phyloP scores from a whole-genome alignment of 2,797 vertebrate species.

The Vultur gryphus region DNA sequence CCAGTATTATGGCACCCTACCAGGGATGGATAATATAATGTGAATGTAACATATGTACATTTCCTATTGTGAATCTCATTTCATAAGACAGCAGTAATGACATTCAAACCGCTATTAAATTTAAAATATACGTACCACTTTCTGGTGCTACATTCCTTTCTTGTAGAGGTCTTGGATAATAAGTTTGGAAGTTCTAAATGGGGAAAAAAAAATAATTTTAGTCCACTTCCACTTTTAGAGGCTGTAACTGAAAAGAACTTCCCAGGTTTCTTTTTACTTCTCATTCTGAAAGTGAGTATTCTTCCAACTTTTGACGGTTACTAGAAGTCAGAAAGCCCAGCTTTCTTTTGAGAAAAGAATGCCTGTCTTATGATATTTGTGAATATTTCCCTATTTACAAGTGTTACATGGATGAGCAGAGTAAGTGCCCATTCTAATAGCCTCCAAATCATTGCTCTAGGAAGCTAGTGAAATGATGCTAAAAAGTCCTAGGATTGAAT shows the following conservation, averaged over 20 bases:
- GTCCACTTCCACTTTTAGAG: neutral
- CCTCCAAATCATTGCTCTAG: neutral
- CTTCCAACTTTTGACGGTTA: neutral
- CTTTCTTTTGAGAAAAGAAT: neutral
- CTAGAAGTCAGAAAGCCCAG: neutral
- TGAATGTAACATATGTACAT: neutral
- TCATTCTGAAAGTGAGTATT: neutral
- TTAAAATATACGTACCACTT: conserved; percentile 36
- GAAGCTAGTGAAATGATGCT: neutral
- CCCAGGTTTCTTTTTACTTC: neutral
- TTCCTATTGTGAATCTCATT: neutral
- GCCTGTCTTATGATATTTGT: neutral
- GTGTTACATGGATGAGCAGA: neutral
- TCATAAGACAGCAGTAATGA: neutral
- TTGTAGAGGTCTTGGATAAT: conserved; percentile 57
- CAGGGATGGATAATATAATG: neutral
- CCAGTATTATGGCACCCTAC: neutral
- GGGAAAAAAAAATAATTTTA: neutral
- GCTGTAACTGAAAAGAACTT: neutral
- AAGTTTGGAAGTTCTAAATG: conserved; percentile 79
- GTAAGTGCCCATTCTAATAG: neutral
- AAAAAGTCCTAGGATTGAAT: neutral
- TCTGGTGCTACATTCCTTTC: conserved; percentile 56
- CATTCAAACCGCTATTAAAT: neutral
- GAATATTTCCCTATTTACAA: neutral